These are phyloP conservation scores for Oithona nana DNA, from an alignment of 2,888 invertebrate species.

Conservation along the genomic window DNA sequence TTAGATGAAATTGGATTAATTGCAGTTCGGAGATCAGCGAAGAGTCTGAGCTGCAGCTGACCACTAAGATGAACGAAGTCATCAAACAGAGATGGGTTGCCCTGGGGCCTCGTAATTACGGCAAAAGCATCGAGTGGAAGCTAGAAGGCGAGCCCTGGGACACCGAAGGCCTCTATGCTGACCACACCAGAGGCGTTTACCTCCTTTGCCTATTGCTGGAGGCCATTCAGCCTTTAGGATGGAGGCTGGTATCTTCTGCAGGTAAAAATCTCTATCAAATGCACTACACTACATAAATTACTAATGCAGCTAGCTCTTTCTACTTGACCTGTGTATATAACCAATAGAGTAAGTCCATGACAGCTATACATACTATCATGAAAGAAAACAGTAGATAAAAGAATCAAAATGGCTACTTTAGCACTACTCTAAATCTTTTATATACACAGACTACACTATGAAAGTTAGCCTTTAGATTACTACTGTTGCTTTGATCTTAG, in stretches of 20 bases:
- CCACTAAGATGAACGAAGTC: slow-evolving; percentile 8
- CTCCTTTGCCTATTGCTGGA: slow-evolving; percentile 9
- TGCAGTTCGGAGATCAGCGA: slow-evolving; percentile 14
- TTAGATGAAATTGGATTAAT: background rate
- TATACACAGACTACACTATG: too few relatives aligned
- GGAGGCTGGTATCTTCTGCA: slow-evolving; percentile 3
- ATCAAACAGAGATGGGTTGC: slow-evolving; percentile 15
- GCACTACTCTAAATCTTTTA: too few relatives aligned
- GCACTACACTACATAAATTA: too few relatives aligned
- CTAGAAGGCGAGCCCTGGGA: slow-evolving; percentile 17
- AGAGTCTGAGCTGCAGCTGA: slow-evolving; percentile 13
- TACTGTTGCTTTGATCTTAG: too few relatives aligned
- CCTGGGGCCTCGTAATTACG: slow-evolving; percentile 14
- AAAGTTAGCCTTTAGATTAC: background rate
- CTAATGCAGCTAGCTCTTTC: too few relatives aligned
- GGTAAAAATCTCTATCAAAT: too few relatives aligned
- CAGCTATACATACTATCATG: too few relatives aligned
- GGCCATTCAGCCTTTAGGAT: slow-evolving; percentile 10
- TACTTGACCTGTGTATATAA: too few relatives aligned
- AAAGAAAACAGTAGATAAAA: too few relatives aligned
- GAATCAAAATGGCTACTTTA: too few relatives aligned
- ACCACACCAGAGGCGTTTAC: slow-evolving; percentile 13
- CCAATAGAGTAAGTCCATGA: too few relatives aligned
- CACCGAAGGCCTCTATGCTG: slow-evolving; percentile 13
- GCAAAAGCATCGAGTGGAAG: slow-evolving; percentile 17